Evolutionary conservation across 2,113 vertebrate genomes (phyloP).

Genomic region (Porphyrio hochstetteri): DNA sequence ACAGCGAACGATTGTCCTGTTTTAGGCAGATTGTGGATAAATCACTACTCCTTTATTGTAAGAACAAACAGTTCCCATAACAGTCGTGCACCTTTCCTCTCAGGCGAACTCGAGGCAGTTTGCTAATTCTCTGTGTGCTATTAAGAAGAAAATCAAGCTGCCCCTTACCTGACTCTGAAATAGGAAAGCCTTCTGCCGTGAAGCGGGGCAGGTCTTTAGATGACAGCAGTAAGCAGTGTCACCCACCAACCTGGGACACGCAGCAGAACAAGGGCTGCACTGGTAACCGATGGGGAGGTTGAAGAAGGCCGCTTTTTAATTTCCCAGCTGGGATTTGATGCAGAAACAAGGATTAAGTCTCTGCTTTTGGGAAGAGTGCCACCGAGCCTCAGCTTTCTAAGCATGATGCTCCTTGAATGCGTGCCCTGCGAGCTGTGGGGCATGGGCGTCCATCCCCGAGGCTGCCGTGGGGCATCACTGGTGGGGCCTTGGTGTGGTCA

Average conservation of each 20-base stretch:
- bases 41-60: background rate
- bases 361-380: background rate
- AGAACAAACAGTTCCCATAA: background rate
- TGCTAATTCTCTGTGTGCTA: background rate
- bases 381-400: background rate
- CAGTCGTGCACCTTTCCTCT: background rate
- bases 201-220: background rate
- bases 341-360: background rate
- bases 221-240: background rate
- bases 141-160: background rate
- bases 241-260: fast-evolving
- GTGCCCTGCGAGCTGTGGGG: fast-evolving
- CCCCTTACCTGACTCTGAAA: background rate
- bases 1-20: background rate
- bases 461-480: fast-evolving
- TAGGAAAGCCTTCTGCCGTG: background rate
- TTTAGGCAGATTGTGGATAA: background rate
- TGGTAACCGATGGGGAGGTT: background rate
- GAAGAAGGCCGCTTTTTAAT: background rate
- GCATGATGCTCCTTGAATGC: fast-evolving
- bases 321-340: background rate
- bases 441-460: background rate
- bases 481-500: background rate
- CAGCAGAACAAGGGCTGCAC: fast-evolving
- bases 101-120: background rate